Percentiles rank a stretch among this genome's conserved stretches.
These are phyloP conservation scores for Myzus persicae DNA, from an alignment of 1,140 invertebrate genomes.

Conservation along the genomic window DNA sequence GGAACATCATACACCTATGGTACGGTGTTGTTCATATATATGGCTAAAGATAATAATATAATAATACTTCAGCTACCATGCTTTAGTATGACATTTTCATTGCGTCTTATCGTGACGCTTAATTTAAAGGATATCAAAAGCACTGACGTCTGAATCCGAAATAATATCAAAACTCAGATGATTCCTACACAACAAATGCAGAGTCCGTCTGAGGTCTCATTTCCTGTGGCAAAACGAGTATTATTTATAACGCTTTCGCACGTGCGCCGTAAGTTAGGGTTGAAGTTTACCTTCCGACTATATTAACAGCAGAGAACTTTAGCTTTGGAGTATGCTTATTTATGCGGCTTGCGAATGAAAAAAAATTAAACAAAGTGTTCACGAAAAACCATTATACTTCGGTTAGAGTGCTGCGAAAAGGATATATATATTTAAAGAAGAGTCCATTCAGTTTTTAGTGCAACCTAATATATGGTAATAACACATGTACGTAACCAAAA, in stretches of 20 bases:
- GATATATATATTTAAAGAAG: neutral
- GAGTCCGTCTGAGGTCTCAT: neutral
- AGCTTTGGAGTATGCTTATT: neutral
- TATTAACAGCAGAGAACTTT: neutral
- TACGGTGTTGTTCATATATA: neutral
- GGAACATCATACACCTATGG: neutral
- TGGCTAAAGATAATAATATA: neutral
- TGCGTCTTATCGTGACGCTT: neutral
- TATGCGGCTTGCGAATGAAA: neutral
- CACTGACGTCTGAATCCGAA: neutral
- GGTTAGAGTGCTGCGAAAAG: neutral
- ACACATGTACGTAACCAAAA: neutral
- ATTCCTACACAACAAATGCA: neutral
- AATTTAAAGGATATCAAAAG: constrained; percentile 9
- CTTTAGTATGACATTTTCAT: neutral
- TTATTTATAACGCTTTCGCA: neutral
- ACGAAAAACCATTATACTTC: neutral
- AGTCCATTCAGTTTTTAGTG: neutral
- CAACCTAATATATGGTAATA: neutral
- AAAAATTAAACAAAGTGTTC: neutral
- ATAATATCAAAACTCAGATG: neutral
- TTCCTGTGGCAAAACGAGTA: neutral
- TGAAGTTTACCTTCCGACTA: too few relatives aligned
- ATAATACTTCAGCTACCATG: neutral
- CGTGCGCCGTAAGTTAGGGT: neutral